Evolutionary conservation across 2,888 invertebrate species (phyloP), one percentile per base, ranked within the genome.

Genomic region (Drosophila birchii): DNA sequence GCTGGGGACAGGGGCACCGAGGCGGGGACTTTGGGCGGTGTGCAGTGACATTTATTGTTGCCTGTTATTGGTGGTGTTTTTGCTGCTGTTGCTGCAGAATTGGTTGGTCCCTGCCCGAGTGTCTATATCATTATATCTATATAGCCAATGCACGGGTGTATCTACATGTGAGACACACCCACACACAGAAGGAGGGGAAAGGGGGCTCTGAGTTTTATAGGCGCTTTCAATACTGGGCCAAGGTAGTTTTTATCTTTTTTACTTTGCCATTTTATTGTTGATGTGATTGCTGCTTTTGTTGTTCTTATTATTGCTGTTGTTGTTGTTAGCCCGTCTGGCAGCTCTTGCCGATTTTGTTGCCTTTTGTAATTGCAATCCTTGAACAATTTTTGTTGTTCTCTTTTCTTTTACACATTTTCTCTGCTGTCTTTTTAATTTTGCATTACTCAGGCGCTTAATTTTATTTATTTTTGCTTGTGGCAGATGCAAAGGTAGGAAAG

Each of bases 201-300:
- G 36, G 39, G 41, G 5, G 12, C 41, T 20, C 29, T 69, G 68
- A 51, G 76, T 73, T 80, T 86, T 88, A 88, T 84, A 88, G 84
- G 84, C 84, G 84, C 84, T 68, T 86, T 81, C 84, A 80, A 88
- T 88, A 89, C 88, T 89, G 88, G 88, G 88, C 88, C 88, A 88
- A 88, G 88, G 88, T 90, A 84, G 88, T 88, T 88, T 89, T 90
- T 88, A 86, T 90, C 89, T 83, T 89, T 88, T 89, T 89, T 90
- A 87, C 88, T 84, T 88, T 77, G 86, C 79, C 83, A 78, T 75
- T 81, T 79, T 68, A 56, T 76, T 72, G 63, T 77, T 67, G 60
- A 56, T 72, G 56, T 56, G 59, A 56, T 75, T 76, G 69, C 66
- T 78, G 63, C 56, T 53, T 45, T 53, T 64, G 49, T 59, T 79